Evolutionary conservation across 2,888 invertebrate species (phyloP).

Genomic region (Drosophila leonis): DNA sequence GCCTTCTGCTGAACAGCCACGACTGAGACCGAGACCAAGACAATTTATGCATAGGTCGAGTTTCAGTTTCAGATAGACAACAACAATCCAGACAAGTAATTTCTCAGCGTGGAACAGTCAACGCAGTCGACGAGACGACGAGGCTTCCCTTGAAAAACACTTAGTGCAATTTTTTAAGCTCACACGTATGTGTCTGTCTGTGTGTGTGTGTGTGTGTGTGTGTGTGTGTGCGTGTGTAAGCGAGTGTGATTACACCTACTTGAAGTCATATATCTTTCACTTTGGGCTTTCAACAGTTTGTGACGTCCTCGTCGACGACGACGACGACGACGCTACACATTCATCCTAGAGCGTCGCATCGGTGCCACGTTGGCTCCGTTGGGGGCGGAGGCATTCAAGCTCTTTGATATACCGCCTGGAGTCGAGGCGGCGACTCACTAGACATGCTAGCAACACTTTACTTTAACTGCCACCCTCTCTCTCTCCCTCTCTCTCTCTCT

Average conservation of each 20-base stretch:
- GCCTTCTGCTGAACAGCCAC: constrained; percentile 38
- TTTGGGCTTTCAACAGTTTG: constrained; percentile 82
- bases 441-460: constrained; percentile 70
- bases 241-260: constrained; percentile 77
- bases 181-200: constrained; percentile 34
- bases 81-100: constrained; percentile 55
- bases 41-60: constrained; percentile 73
- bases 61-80: constrained; percentile 47
- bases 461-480: constrained; percentile 7
- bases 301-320: constrained; percentile 68
- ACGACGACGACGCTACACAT: constrained; percentile 52
- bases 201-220: constrained; percentile 30
- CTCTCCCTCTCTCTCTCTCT: background rate
- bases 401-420: constrained; percentile 75
- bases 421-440: constrained; percentile 56
- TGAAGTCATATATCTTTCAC: constrained; percentile 81
- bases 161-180: constrained; percentile 70
- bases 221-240: constrained; percentile 39
- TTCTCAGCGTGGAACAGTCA: constrained; percentile 64
- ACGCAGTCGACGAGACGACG: constrained; percentile 36
- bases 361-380: constrained; percentile 3
- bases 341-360: constrained; percentile 40
- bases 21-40: constrained; percentile 43
- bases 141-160: constrained; percentile 70
- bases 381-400: constrained; percentile 63